These are phyloP conservation scores for Hippoglossus hippoglossus DNA, from an alignment of 2,797 vertebrate genomes.

Conservation along the genomic window DNA sequence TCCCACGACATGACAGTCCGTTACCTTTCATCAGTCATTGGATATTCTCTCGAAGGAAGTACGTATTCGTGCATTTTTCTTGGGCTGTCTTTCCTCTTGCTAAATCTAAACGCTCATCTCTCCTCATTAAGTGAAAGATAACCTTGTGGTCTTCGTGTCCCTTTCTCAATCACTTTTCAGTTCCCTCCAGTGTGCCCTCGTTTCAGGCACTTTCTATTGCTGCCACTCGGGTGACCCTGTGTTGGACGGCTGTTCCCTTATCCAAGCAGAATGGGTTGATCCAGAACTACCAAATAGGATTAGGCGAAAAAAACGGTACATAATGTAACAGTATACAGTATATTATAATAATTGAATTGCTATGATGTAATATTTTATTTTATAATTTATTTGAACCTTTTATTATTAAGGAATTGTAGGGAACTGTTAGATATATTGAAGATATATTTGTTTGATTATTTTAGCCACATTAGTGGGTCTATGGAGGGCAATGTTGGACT, in stretches of 20 bases:
- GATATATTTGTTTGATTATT: not conserved
- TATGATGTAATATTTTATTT: not conserved
- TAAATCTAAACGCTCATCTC: not conserved
- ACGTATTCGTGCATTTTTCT: slow-evolving; percentile 26
- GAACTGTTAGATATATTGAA: not conserved
- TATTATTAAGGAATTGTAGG: not conserved
- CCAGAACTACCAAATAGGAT: slow-evolving; percentile 71
- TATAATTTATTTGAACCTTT: no score
- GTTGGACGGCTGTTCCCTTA: slow-evolving; percentile 71
- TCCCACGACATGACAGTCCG: slow-evolving; percentile 8
- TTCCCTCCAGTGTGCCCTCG: slow-evolving; percentile 58
- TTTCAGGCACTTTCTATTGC: slow-evolving; percentile 52
- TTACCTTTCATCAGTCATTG: slow-evolving; percentile 57
- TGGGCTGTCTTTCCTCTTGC: not conserved
- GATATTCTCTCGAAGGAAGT: slow-evolving; percentile 76
- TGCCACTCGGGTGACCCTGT: slow-evolving; percentile 59
- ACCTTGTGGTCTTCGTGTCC: not conserved
- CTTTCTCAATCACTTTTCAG: slow-evolving; percentile 58
- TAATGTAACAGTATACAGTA: not conserved
- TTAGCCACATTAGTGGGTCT: not conserved
- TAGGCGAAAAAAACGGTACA: slow-evolving; percentile 59
- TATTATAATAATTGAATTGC: not conserved
- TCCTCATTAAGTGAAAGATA: not conserved
- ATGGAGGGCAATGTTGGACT: no score
- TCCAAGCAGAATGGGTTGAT: slow-evolving; percentile 60